Percentiles rank a stretch among this genome's conserved stretches.
phyloP scores from a whole-genome alignment of 2,888 invertebrate genomes.

The Strigamia crassipes region DNA sequence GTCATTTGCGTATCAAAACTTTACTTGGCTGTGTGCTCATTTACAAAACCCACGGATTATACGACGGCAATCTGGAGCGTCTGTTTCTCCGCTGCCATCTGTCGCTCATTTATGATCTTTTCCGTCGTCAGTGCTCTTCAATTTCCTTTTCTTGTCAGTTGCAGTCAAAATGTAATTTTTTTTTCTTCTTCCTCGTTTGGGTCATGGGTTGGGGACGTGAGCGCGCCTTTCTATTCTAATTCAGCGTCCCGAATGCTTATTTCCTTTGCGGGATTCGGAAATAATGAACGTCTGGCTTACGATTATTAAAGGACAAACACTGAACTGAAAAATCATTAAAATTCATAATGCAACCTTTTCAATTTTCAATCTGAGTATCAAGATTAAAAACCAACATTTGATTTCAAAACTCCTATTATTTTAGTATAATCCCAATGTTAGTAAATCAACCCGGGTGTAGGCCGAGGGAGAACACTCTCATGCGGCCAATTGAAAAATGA shows the following conservation, averaged over 20 bases:
- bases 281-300: too few relatives aligned
- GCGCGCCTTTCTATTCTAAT: neutral
- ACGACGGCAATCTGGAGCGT: neutral
- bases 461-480: too few relatives aligned
- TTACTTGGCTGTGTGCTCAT: neutral
- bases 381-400: too few relatives aligned
- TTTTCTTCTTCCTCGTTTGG: neutral
- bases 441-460: too few relatives aligned
- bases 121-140: neutral
- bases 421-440: too few relatives aligned
- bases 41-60: neutral
- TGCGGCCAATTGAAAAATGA: too few relatives aligned
- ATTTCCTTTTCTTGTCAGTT: neutral
- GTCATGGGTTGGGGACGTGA: neutral
- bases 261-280: neutral
- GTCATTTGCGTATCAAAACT: slow-evolving; percentile 15
- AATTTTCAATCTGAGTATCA: too few relatives aligned
- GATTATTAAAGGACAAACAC: too few relatives aligned
- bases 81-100: neutral
- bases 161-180: neutral
- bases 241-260: neutral
- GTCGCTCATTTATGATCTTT: slow-evolving; percentile 9
- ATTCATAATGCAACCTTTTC: too few relatives aligned
- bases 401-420: too few relatives aligned
- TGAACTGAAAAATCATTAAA: too few relatives aligned